These are phyloP conservation scores for Picathartes gymnocephalus DNA, from an alignment of 2,113 vertebrate genomes.

Conservation along the genomic window DNA sequence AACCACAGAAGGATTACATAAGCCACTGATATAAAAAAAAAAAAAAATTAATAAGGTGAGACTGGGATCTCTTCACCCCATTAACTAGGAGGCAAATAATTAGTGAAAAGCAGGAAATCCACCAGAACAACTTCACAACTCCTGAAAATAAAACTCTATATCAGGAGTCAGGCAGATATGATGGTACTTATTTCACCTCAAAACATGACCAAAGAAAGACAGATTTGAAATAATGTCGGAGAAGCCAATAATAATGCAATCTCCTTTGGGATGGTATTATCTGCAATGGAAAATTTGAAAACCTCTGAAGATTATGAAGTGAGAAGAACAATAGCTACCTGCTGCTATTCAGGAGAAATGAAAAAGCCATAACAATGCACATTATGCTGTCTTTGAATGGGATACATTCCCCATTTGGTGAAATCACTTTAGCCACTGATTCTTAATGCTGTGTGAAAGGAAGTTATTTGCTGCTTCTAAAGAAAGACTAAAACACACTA, in stretches of 20 bases:
- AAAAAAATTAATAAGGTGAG: background rate
- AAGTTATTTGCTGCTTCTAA: slow-evolving; percentile 5
- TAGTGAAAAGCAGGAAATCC: background rate
- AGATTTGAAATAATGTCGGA: background rate
- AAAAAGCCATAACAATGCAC: slow-evolving; percentile 12
- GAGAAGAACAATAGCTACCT: slow-evolving; percentile 23
- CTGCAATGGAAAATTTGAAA: slow-evolving; percentile 5
- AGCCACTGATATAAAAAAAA: too few relatives aligned
- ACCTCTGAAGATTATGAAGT: background rate
- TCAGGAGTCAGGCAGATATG: background rate
- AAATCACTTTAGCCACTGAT: slow-evolving; percentile 13
- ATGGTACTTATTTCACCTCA: background rate
- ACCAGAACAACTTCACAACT: background rate
- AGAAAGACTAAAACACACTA: background rate
- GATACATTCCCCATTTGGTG: background rate
- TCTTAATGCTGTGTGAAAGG: background rate
- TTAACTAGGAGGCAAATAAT: background rate
- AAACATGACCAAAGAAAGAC: background rate
- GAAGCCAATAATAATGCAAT: background rate
- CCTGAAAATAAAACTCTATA: background rate
- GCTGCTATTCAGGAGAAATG: slow-evolving; percentile 2
- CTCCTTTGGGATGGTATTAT: background rate
- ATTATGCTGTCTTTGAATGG: background rate
- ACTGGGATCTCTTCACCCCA: background rate
- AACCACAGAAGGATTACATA: background rate